Evolutionary conservation across 2,888 invertebrate genomes (phyloP).

Genomic region (Formica aserva): DNA sequence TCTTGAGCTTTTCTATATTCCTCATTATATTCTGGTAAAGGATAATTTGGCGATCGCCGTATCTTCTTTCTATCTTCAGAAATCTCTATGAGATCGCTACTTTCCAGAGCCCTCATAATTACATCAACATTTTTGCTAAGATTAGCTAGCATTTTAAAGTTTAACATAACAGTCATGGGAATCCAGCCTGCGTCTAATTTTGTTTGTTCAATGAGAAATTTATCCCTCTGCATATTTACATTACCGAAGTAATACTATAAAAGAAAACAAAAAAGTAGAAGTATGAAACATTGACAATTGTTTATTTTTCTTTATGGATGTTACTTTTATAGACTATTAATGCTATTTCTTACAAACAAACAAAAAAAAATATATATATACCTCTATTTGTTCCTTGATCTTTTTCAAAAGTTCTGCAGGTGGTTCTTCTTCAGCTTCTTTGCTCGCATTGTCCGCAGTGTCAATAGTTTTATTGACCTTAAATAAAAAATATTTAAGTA

Average conservation of each 20-base stretch:
- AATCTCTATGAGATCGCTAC: conserved; percentile 89
- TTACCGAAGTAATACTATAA: conserved; percentile 94
- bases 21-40: conserved; percentile 94
- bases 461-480: not conserved
- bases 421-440: not conserved
- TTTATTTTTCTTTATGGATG: not conserved
- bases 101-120: conserved; percentile 91
- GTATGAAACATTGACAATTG: not conserved
- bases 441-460: not conserved
- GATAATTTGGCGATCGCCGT: conserved; percentile 90
- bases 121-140: conserved; percentile 90
- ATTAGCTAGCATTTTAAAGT: conserved; percentile 94
- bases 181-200: conserved; percentile 97
- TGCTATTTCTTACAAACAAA: not conserved
- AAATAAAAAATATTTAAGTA: not conserved
- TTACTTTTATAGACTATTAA: not conserved
- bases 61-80: conserved; percentile 91
- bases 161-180: conserved; percentile 92
- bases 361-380: not conserved
- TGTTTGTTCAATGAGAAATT: conserved; percentile 95
- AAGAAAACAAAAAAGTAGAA: conserved; percentile 8
- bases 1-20: conserved; percentile 93
- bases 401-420: not conserved
- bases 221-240: conserved; percentile 96
- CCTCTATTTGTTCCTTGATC: not conserved